Percentiles rank a stretch among this genome's conserved stretches.
phyloP scores from a whole-genome alignment of 2,888 invertebrate species.

The Lithophane socia region DNA sequence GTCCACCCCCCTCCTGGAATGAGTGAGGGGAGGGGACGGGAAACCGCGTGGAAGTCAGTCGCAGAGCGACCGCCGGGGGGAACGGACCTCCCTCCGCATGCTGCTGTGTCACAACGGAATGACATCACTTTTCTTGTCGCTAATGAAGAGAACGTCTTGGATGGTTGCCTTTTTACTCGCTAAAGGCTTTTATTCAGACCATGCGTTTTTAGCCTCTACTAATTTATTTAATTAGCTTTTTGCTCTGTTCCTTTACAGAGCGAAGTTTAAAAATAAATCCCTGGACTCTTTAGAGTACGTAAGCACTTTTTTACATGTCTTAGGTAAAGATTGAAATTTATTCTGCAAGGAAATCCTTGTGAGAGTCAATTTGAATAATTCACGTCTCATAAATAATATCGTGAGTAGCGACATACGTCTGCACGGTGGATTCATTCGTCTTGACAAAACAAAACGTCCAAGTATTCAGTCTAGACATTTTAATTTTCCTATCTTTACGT shows the following conservation, averaged over 20 bases:
- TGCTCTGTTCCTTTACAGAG: constrained; percentile 44
- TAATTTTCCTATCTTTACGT: constrained; percentile 89
- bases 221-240: constrained; percentile 77
- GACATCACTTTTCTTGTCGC: constrained; percentile 90
- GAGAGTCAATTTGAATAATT: constrained; percentile 73
- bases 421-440: constrained; percentile 67
- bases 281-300: constrained; percentile 43
- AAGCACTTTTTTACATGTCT: constrained; percentile 50
- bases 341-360: constrained; percentile 64
- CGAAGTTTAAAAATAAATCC: constrained; percentile 52
- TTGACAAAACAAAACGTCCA: constrained; percentile 81
- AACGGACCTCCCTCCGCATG: constrained; percentile 81
- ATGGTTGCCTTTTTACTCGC: constrained; percentile 81
- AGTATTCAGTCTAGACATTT: constrained; percentile 88
- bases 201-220: constrained; percentile 73
- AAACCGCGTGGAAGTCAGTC: constrained; percentile 87
- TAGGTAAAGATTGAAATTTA: constrained; percentile 64
- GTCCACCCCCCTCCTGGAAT: constrained; percentile 81
- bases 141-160: constrained; percentile 89
- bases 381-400: constrained; percentile 72
- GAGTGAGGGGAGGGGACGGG: constrained; percentile 75
- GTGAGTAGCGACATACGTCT: constrained; percentile 68
- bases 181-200: constrained; percentile 76
- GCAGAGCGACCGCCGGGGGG: constrained; percentile 85
- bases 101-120: constrained; percentile 88